Evolutionary conservation across 2,888 invertebrate genomes (phyloP), one percentile per base, ranked within the genome.

Genomic region (Phlogophora meticulosa): DNA sequence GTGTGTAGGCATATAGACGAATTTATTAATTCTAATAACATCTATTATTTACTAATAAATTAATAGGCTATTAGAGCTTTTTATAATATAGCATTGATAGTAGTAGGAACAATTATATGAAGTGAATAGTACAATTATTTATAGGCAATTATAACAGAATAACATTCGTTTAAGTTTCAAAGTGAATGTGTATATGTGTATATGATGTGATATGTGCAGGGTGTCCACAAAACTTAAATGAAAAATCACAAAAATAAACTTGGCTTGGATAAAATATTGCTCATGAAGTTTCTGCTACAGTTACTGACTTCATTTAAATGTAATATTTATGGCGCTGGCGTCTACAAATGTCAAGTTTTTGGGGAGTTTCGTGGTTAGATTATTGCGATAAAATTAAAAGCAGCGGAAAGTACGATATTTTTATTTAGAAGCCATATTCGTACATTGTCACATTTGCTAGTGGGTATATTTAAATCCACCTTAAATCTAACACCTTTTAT

Each of bases 181-280:
- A 51, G 43, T 49, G 55, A 43, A 42, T 10, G 4, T 49, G 11
- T 40, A 24, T n/a, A 17, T 22, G 9, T 45, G 1, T 38, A 22
- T 11, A 22, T n/a, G n/a, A 52, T n/a, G 32, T 45, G 32, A 9
- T 34, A 24, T 32, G 1, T 52, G 32, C 40, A 42, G 13, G 22
- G 7, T 34, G 34, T 9, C 2, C 5, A 24, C 13, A 10, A 28
- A 28, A 48, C 40, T 45, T 22, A 4, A 53, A 34, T 24, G 15
- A 13, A 0, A 15, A 46, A 34, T 34, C 34, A 17, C 13, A 9
- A 36, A 40, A 65, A 34, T 20, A 46, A 46, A 46, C 11, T 13
- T 65, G 65, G 10, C 40, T 4, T 24, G 7, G 20, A 48, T 24
- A 22, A 48, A 66, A 66, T 48, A 56, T 66, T 66, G 48, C 40